Conservation (phyloP, 2,888 invertebrate species). For the Ceramica pisi region DNA sequence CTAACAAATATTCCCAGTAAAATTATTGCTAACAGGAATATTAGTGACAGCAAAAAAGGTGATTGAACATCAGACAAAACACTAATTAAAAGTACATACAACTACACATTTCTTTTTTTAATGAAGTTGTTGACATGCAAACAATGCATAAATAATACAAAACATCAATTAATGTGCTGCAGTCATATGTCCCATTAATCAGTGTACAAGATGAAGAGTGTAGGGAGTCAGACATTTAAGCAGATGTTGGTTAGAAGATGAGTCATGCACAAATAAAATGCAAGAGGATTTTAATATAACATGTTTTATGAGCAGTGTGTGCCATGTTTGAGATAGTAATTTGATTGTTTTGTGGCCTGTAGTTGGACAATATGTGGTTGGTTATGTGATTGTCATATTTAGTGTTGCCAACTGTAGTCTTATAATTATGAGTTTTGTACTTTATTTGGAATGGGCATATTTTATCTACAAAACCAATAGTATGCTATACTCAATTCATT, state of each 20-base stretch:
- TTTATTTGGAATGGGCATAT: too few relatives aligned
- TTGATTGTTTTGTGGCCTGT: background rate
- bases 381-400: background rate
- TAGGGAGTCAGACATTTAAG: conserved; percentile 12
- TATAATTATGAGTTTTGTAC: too few relatives aligned
- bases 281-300: conserved; percentile 23
- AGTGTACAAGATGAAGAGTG: conserved; percentile 16
- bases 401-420: too few relatives aligned
- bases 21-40: too few relatives aligned
- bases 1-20: too few relatives aligned
- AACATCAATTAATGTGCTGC: conserved; percentile 19
- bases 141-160: conserved; percentile 20
- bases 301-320: conserved; percentile 12
- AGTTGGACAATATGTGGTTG: background rate
- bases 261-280: conserved; percentile 38
- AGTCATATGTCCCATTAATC: conserved; percentile 44
- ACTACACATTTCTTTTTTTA: conserved; percentile 17
- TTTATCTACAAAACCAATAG: too few relatives aligned
- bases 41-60: conserved; percentile 1
- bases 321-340: background rate
- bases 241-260: conserved; percentile 14
- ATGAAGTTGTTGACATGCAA: conserved; percentile 2
- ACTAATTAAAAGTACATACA: conserved; percentile 21
- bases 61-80: background rate
- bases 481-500: too few relatives aligned